Conservation (phyloP, 1,140 invertebrate species). For the Drosophila elegans region DNA sequence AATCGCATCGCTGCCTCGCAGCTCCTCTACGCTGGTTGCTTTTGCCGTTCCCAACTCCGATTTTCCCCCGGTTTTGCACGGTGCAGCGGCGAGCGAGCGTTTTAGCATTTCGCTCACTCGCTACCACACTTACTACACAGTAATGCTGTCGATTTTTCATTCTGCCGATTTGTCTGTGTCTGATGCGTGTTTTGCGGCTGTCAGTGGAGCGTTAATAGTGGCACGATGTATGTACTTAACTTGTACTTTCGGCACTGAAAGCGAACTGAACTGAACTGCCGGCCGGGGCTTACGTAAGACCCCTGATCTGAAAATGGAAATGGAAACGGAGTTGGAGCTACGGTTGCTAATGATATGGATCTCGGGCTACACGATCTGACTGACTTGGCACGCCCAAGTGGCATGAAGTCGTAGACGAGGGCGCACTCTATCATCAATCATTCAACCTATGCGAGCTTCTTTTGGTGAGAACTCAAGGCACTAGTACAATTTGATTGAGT, state of each 20-base stretch:
- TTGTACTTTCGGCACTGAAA: conserved; percentile 61
- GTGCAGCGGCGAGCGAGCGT: conserved; percentile 12
- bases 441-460: conserved; percentile 9
- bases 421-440: conserved; percentile 37
- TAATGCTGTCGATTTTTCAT: conserved; percentile 74
- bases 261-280: conserved; percentile 44
- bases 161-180: conserved; percentile 72
- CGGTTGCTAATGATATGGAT: conserved; percentile 56
- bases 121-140: too few relatives aligned
- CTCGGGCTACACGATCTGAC: conserved; percentile 39
- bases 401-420: conserved; percentile 48
- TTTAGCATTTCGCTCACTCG: conserved; percentile 53
- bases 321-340: conserved; percentile 35
- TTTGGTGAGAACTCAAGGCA: conserved; percentile 7
- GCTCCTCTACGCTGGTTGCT: conserved; percentile 74
- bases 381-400: conserved; percentile 41
- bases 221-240: conserved; percentile 66
- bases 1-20: conserved; percentile 80
- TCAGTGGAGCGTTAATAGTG: conserved; percentile 80
- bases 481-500: background rate
- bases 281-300: conserved; percentile 51
- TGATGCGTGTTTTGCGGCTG: conserved; percentile 68
- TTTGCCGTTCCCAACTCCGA: conserved; percentile 22
- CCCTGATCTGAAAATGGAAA: background rate
- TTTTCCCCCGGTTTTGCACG: conserved; percentile 7